Percentiles rank a stretch among this genome's conserved stretches.
These are phyloP conservation scores for Drosophila tropicalis DNA, from an alignment of 1,140 invertebrate genomes.

Conservation along the genomic window DNA sequence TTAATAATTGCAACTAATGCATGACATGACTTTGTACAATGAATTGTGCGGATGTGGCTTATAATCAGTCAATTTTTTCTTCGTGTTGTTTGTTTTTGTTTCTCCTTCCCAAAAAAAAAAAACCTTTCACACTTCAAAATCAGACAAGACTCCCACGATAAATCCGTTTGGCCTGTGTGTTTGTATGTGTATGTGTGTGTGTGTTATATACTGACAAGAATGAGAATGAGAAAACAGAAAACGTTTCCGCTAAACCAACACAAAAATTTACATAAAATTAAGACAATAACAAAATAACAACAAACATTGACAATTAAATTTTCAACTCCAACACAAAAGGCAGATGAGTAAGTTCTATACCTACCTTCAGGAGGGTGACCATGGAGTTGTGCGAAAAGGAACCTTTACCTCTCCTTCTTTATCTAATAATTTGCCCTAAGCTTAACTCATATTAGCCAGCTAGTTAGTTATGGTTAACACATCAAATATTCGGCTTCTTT, in stretches of 20 bases:
- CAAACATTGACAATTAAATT: constrained; percentile 1
- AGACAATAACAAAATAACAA: constrained; percentile 5
- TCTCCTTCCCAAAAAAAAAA: neutral
- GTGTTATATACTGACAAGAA: constrained; percentile 40
- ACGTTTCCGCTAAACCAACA: constrained; percentile 57
- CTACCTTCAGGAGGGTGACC: neutral
- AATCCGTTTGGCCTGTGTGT: constrained; percentile 27
- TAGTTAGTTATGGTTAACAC: too few species aligned
- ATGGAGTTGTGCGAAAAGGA: neutral
- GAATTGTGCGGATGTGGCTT: constrained; percentile 35
- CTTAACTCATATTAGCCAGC: too few species aligned
- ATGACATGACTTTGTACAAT: constrained; percentile 43
- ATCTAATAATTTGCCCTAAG: too few species aligned
- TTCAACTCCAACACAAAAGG: neutral
- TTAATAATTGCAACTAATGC: constrained; percentile 13
- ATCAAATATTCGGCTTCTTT: too few species aligned
- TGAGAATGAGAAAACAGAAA: constrained; percentile 61
- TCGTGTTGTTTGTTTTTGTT: neutral
- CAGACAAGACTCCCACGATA: constrained; percentile 60
- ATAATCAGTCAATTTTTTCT: constrained; percentile 20
- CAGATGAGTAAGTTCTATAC: constrained; percentile 1
- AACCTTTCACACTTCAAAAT: constrained; percentile 36
- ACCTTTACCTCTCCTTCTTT: too few species aligned
- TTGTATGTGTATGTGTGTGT: neutral
- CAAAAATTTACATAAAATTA: constrained; percentile 65